A percentile compares a stretch with the other conserved stretches of the same genome.
These are phyloP conservation scores for Gymnoscopelus braueri DNA, from an alignment of 2,797 vertebrate genomes.

Conservation along the genomic window DNA sequence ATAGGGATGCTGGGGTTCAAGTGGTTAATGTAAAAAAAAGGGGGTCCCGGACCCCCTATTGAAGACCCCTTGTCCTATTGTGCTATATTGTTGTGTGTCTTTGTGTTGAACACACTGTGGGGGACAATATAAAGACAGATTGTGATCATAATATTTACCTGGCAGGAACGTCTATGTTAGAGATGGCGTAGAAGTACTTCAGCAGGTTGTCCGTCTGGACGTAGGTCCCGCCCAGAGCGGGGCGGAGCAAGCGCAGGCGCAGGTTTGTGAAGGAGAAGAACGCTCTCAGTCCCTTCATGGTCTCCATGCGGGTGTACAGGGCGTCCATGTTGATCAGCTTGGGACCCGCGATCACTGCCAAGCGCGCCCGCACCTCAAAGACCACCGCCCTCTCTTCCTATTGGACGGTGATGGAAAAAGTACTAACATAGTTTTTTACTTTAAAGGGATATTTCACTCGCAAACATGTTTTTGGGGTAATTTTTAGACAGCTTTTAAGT, in stretches of 20 bases:
- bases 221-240: slow-evolving; percentile 93
- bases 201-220: slow-evolving; percentile 92
- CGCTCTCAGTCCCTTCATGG: slow-evolving; percentile 93
- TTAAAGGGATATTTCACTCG: neutral
- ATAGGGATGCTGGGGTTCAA: no score
- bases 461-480: neutral
- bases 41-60: no score
- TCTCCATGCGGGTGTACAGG: slow-evolving; percentile 94
- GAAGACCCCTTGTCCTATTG: no score
- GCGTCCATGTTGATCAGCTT: slow-evolving; percentile 93
- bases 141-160: slow-evolving; percentile 75
- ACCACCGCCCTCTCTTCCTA: slow-evolving; percentile 91
- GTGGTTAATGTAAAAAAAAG: no score
- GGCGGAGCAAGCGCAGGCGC: slow-evolving; percentile 90
- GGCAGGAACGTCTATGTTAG: slow-evolving; percentile 93
- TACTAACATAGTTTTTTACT: no score
- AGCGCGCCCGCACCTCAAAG: slow-evolving; percentile 94
- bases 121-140: no score
- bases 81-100: no score
- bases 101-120: no score
- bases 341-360: slow-evolving; percentile 93
- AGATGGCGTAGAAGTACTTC: slow-evolving; percentile 98
- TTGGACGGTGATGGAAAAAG: neutral
- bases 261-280: slow-evolving; percentile 98
- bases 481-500: no score